Percentiles rank a stretch among this genome's conserved stretches.
Conservation (phyloP, 2,888 invertebrate genomes). For the Cybosia mesomella region DNA sequence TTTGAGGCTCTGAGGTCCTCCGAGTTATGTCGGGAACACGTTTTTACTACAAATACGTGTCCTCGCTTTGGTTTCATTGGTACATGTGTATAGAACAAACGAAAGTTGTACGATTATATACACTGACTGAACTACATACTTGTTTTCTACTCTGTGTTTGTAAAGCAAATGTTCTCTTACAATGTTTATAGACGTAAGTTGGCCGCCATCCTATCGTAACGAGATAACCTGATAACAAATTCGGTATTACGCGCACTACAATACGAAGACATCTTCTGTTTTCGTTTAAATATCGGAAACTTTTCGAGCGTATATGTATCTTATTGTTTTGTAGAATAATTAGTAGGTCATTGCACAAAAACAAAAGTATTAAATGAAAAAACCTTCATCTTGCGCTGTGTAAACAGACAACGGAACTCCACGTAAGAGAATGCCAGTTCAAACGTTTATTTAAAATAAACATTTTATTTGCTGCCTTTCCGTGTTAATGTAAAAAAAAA, state of each 20-base stretch:
- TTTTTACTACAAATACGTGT: conserved; percentile 75
- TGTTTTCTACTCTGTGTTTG: conserved; percentile 43
- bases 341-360: conserved; percentile 49
- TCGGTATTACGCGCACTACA: conserved; percentile 37
- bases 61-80: conserved; percentile 54
- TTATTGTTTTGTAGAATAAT: conserved; percentile 39
- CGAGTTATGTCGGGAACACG: conserved; percentile 73
- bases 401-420: conserved; percentile 52
- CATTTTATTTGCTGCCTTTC: conserved; percentile 69
- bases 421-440: conserved; percentile 54
- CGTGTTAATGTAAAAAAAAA: conserved; percentile 70
- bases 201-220: conserved; percentile 34
- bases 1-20: conserved; percentile 70
- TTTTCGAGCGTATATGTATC: conserved; percentile 30
- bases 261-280: conserved; percentile 38
- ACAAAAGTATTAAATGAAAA: conserved; percentile 48
- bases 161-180: conserved; percentile 27
- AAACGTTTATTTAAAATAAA: conserved; percentile 69
- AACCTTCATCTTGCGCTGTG: conserved; percentile 47
- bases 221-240: conserved; percentile 38
- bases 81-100: conserved; percentile 59
- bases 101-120: conserved; percentile 57
- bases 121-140: conserved; percentile 47
- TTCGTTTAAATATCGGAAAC: conserved; percentile 54
- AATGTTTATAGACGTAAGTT: conserved; percentile 38